These are phyloP conservation scores for Anoplius nigerrimus DNA, from an alignment of 2,888 invertebrate species.

Conservation along the genomic window DNA sequence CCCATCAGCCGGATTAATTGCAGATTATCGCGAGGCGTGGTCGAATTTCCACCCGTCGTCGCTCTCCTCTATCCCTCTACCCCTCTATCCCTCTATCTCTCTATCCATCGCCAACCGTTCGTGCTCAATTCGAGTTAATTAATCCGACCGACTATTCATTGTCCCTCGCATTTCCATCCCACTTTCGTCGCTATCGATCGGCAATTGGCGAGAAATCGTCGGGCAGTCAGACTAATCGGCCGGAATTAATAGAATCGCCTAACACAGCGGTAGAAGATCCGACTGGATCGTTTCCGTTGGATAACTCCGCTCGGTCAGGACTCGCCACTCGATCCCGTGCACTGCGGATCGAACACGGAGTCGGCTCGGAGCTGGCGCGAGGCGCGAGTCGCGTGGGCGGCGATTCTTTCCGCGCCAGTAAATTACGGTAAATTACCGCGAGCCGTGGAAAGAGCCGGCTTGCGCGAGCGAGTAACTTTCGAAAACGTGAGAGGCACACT, in stretches of 20 bases:
- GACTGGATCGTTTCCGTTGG: neutral
- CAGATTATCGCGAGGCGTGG: neutral
- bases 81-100: conserved; percentile 8
- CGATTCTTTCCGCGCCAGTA: conserved; percentile 44
- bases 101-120: conserved; percentile 28
- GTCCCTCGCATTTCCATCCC: neutral
- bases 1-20: conserved; percentile 11
- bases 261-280: neutral
- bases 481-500: conserved; percentile 49
- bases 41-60: conserved; percentile 4
- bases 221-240: neutral
- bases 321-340: no score
- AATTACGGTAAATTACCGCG: conserved; percentile 57
- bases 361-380: no score
- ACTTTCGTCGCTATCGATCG: conserved; percentile 1
- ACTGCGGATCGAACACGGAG: no score
- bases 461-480: conserved; percentile 46
- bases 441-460: conserved; percentile 37
- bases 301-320: no score
- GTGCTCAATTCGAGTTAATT: conserved; percentile 67
- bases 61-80: neutral
- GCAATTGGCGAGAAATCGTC: conserved; percentile 45
- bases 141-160: conserved; percentile 47
- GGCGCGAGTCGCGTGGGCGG: conserved; percentile 44
- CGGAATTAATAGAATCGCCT: no score